Evolutionary conservation across 2,797 vertebrate genomes (phyloP).

Genomic region (Peromyscus eremicus): DNA sequence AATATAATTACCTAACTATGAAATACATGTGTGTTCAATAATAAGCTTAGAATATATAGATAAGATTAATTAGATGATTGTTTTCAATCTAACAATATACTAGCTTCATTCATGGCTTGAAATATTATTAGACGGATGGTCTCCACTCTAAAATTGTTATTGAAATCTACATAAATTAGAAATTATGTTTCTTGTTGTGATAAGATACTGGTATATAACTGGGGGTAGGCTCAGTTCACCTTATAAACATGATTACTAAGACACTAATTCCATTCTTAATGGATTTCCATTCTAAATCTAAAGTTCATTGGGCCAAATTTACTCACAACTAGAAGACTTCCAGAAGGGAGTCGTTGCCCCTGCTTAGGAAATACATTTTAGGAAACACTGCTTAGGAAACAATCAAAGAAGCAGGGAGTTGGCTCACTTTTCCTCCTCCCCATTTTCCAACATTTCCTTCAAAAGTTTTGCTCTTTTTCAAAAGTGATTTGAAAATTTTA

Average conservation of each 20-base stretch:
- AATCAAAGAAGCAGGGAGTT: background rate
- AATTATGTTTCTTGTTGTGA: background rate
- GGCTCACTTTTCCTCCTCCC: background rate
- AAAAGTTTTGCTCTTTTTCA: background rate
- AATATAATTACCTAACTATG: slow-evolving; percentile 30
- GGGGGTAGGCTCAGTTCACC: background rate
- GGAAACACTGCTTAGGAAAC: background rate
- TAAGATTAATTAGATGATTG: background rate
- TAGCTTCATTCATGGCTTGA: background rate
- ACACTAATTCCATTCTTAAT: background rate
- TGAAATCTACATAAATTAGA: background rate
- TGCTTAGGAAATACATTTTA: background rate
- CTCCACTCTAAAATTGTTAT: background rate
- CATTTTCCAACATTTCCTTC: background rate
- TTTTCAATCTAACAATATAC: background rate
- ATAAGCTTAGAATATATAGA: background rate
- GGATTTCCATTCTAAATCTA: background rate
- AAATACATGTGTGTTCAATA: background rate
- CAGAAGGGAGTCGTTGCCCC: background rate
- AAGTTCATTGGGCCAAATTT: background rate
- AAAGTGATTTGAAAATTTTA: background rate
- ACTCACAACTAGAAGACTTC: background rate
- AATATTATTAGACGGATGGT: background rate
- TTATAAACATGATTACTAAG: background rate
- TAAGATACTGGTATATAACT: background rate